A percentile compares a stretch with the other conserved stretches of the same genome.
phyloP scores from a whole-genome alignment of 2,797 vertebrate species.

The Molossus alvarezi region DNA sequence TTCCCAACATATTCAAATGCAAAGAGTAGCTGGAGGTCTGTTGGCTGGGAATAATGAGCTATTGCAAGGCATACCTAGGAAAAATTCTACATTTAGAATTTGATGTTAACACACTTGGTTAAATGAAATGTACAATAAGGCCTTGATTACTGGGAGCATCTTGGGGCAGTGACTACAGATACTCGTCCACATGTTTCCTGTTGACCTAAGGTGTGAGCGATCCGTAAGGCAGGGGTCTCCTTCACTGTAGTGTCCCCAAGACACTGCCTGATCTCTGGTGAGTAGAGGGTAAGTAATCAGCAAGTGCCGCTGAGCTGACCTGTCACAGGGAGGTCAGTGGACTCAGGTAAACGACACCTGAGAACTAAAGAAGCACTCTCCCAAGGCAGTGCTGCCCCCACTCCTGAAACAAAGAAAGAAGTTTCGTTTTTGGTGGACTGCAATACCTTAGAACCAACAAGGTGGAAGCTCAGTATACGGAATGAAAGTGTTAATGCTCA shows the following conservation, averaged over 20 bases:
- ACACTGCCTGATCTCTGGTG: not conserved
- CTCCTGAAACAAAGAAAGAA: not conserved
- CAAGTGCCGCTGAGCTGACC: constrained; percentile 48
- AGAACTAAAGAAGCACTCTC: constrained; percentile 47
- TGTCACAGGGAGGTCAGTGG: constrained; percentile 69
- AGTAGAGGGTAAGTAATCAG: not conserved
- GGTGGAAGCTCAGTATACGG: not conserved
- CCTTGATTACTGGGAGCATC: constrained; percentile 37
- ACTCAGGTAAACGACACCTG: constrained; percentile 40
- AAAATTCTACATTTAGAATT: constrained; percentile 86
- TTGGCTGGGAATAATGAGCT: constrained; percentile 98
- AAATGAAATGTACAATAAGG: constrained; percentile 80
- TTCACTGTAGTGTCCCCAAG: not conserved
- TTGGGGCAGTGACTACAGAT: not conserved
- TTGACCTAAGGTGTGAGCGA: not conserved
- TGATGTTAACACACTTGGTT: constrained; percentile 79
- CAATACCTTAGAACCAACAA: not conserved
- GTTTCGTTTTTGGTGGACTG: constrained; percentile 28
- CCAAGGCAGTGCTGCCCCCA: not conserved
- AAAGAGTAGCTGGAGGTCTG: constrained; percentile 98
- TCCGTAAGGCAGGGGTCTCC: not conserved
- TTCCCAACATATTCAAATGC: constrained; percentile 98
- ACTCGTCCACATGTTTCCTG: not conserved
- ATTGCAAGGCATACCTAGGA: constrained; percentile 98
- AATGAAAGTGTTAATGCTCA: not conserved